Conservation (phyloP, 1,140 invertebrate species). For the Drosophila carrolli region DNA sequence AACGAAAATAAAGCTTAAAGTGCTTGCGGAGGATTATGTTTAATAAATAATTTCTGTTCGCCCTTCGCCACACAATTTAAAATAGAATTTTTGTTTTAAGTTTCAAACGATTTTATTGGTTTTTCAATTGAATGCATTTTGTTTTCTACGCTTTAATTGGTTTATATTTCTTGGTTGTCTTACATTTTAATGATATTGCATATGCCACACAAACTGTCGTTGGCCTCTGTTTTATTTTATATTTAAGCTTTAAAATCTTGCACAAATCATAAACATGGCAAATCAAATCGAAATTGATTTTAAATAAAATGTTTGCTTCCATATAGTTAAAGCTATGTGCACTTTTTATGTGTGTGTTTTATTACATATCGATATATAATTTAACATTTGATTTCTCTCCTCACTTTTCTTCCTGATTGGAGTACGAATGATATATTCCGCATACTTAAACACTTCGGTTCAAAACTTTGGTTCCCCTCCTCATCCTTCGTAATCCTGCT, state of each 20-base stretch:
- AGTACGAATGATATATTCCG: constrained; percentile 10
- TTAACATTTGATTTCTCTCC: constrained; percentile 55
- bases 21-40: not conserved
- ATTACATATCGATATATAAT: constrained; percentile 48
- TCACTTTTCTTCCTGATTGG: constrained; percentile 15
- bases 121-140: constrained; percentile 61
- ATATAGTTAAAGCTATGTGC: constrained; percentile 45
- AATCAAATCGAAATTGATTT: constrained; percentile 58
- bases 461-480: constrained; percentile 36
- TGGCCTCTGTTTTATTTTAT: constrained; percentile 41
- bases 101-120: constrained; percentile 58
- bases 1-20: constrained; percentile 16
- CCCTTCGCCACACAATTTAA: not conserved
- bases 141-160: constrained; percentile 30
- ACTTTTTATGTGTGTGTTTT: constrained; percentile 41
- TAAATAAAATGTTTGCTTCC: constrained; percentile 45
- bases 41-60: not conserved
- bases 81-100: constrained; percentile 3
- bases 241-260: constrained; percentile 59
- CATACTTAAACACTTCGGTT: constrained; percentile 24
- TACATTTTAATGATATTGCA: constrained; percentile 76
- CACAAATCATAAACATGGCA: constrained; percentile 61
- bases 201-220: constrained; percentile 69
- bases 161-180: constrained; percentile 52
- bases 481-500: constrained; percentile 32